A percentile compares a stretch with the other conserved stretches of the same genome.
Evolutionary conservation across 2,888 invertebrate species (phyloP).

Genomic region (Apotomis capreana): DNA sequence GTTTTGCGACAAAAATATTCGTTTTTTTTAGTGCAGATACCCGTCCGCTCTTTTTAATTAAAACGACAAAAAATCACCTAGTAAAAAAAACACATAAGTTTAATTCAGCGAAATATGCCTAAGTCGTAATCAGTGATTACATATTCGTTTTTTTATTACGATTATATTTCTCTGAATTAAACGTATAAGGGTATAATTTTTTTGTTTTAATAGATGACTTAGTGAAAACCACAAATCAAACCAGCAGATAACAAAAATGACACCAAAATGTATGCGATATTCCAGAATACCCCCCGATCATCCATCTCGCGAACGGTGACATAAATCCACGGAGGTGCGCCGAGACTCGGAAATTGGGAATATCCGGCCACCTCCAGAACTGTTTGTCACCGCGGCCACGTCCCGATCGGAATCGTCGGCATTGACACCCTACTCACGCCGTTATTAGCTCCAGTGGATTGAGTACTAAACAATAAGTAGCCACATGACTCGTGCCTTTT

Average conservation of each 20-base stretch:
- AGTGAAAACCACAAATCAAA: neutral
- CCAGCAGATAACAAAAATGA: neutral
- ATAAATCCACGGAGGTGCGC: slow-evolving; percentile 57
- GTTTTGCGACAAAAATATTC: too few relatives aligned
- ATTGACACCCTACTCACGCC: slow-evolving; percentile 57
- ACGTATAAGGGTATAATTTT: too few relatives aligned
- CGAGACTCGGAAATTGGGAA: slow-evolving; percentile 68
- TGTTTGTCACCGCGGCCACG: slow-evolving; percentile 63
- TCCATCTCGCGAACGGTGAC: slow-evolving; percentile 52
- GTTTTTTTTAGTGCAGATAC: too few relatives aligned
- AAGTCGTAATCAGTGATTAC: too few relatives aligned
- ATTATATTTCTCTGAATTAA: too few relatives aligned
- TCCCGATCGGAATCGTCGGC: slow-evolving; percentile 52
- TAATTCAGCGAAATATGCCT: too few relatives aligned
- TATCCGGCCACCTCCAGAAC: slow-evolving; percentile 61
- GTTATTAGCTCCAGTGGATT: slow-evolving; percentile 50
- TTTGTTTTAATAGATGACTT: too few relatives aligned
- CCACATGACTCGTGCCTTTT: neutral
- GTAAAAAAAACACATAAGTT: too few relatives aligned
- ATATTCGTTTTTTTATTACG: too few relatives aligned
- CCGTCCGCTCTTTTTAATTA: too few relatives aligned
- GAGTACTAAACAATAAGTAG: slow-evolving; percentile 25
- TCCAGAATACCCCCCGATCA: slow-evolving; percentile 43
- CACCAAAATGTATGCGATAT: slow-evolving; percentile 2
- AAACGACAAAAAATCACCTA: too few relatives aligned